Percentiles rank a stretch among this genome's conserved stretches.
Evolutionary conservation across 2,888 invertebrate species (phyloP).

Genomic region (Sinopyrophorus schimmeli): DNA sequence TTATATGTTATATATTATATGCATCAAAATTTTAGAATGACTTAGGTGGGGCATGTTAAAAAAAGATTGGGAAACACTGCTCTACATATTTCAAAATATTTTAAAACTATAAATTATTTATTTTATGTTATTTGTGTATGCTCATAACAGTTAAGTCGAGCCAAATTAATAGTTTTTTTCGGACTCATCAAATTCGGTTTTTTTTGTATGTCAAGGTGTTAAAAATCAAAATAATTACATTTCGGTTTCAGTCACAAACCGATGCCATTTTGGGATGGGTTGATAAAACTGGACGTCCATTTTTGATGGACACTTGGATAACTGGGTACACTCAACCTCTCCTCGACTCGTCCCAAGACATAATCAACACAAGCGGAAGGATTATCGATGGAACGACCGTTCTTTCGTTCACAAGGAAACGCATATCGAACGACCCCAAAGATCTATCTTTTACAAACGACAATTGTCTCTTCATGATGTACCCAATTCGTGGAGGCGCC

Average conservation of each 20-base stretch:
- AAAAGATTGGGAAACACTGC: too few relatives aligned
- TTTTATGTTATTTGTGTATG: too few relatives aligned
- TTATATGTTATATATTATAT: too few relatives aligned
- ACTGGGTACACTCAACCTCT: constrained; percentile 76
- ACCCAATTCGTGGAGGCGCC: constrained; percentile 80
- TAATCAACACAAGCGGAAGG: constrained; percentile 69
- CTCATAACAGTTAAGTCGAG: too few relatives aligned
- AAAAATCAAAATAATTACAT: too few relatives aligned
- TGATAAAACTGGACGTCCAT: constrained; percentile 75
- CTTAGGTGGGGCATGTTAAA: too few relatives aligned
- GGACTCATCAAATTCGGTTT: too few relatives aligned
- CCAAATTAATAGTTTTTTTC: too few relatives aligned
- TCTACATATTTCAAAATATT: too few relatives aligned
- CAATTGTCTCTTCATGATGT: constrained; percentile 84
- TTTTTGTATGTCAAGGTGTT: too few relatives aligned
- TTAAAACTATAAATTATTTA: too few relatives aligned
- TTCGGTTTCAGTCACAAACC: constrained; percentile 77
- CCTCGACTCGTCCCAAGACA: constrained; percentile 74
- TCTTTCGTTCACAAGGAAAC: constrained; percentile 76
- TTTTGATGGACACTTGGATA: constrained; percentile 89
- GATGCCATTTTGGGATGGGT: constrained; percentile 91
- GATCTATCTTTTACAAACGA: constrained; percentile 82
- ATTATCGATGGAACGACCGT: constrained; percentile 77
- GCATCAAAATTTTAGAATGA: too few relatives aligned
- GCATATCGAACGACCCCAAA: constrained; percentile 71